Base-by-base conservation (phyloP, 2,113 vertebrate genomes). In the Alligator sinensis region DNA sequence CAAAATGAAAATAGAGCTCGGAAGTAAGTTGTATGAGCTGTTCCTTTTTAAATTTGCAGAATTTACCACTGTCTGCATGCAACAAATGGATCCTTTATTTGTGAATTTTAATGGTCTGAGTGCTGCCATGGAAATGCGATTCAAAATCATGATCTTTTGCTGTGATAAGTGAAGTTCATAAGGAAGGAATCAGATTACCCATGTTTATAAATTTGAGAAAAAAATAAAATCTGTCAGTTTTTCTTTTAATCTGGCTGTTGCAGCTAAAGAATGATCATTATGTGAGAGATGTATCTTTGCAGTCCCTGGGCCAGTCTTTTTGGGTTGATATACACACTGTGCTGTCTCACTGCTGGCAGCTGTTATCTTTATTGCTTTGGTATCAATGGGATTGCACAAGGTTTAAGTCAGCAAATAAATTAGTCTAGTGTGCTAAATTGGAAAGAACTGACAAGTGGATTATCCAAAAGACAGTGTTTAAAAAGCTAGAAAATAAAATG, bases 1-100 rank as follows among this genome's bases (percentile, higher is more conserved):
- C 99, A 99, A 99, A 99, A 99, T 99, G 99, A 99, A 99, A 99
- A 97, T 99, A 99, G 99, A 99, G 99, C 99, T 98, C 99, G 99
- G 98, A 99, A 99, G 99, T 99, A 99, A 99, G 99, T 99, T 98
- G 95, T 97, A 97, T 98, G 97, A 98, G 98, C 97, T 95, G 95
- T 97, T 98, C 98, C 98, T 98, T 98, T 98, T 98, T 97, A 97
- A 97, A 98, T 97, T 96, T 97, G 98, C 97, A 98, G 98, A 98
- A 91, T 97, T 97, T 97, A 97, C 98, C 98, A 97, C 98, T 97
- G 98, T 99, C 98, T 99, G 99, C 99, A 99, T 99, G 99, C 98
- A 94, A 97, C 97, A 98, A 98, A 97, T 94, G 97, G 98, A 99
- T 98, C 98, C 98, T 99, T 98, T 98, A 97, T 98, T 98, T 99